phyloP scores from a whole-genome alignment of 2,113 vertebrate species.

The Poeciliopsis occidentalis region DNA sequence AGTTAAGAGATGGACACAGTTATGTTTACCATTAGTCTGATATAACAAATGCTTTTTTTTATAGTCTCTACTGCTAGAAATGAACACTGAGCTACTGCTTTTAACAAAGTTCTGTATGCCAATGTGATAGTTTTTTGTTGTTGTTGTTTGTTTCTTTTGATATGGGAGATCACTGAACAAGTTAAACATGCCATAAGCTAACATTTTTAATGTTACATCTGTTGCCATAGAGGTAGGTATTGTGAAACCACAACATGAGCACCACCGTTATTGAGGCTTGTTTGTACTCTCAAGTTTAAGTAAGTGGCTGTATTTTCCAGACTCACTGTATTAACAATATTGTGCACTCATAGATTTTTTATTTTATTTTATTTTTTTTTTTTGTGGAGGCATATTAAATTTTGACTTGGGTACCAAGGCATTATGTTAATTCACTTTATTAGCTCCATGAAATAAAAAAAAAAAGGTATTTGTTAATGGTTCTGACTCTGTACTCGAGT shows the following conservation, averaged over 20 bases:
- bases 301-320: conserved; percentile 61
- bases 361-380: too few relatives aligned
- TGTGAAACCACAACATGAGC: conserved; percentile 52
- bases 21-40: conserved; percentile 74
- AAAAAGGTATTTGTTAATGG: conserved; percentile 67
- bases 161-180: conserved; percentile 71
- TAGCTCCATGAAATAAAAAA: conserved; percentile 71
- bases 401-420: conserved; percentile 70
- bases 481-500: conserved; percentile 7
- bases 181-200: conserved; percentile 66
- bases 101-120: conserved; percentile 69
- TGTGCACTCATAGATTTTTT: conserved; percentile 62
- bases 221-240: conserved; percentile 61
- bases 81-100: conserved; percentile 77
- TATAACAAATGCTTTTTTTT: conserved; percentile 73
- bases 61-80: conserved; percentile 76
- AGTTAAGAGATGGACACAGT: conserved; percentile 61
- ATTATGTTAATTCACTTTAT: conserved; percentile 67
- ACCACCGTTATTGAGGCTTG: conserved; percentile 51
- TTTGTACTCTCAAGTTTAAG: conserved; percentile 57
- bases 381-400: conserved; percentile 64
- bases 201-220: conserved; percentile 69
- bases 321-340: conserved; percentile 73
- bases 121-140: conserved; percentile 47
- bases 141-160: conserved; percentile 18